Evolutionary conservation across 2,888 invertebrate genomes (phyloP), one percentile per base, ranked within the genome.

Genomic region (Gonocerus acuteangulatus): DNA sequence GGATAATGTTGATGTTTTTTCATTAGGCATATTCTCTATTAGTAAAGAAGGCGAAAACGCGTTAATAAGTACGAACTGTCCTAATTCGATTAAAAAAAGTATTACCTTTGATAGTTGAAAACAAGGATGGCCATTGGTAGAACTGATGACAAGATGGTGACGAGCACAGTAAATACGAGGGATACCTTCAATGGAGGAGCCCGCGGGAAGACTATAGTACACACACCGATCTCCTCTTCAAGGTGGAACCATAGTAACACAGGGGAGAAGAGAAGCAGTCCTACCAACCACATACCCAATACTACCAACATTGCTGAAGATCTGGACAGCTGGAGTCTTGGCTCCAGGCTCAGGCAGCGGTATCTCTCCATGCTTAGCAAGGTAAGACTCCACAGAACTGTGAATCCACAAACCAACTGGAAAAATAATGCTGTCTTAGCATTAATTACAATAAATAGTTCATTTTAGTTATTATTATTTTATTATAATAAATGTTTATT

Each of bases 351-450:
- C 58, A 80, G 76, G 71, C 80, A 81, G 18, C 78, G 73, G 68
- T 80, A 75, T 21, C 80, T 73, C 70, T 80, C 80, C 72, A 79
- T 77, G 65, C 79, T 79, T 72, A 81, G 80, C 58, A 79, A 72
- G 13, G 80, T 79, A 48, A 80, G 69, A 1, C 80, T 80, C 81
- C 81, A 81, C 27, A 80, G 73, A 7, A 81, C 73, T 23, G 80
- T 79, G 61, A 79, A 78, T 19, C 79, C 80, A 68, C 80, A 79
- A 11, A 80, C 79, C 63, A 80, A 78, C 81, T 80, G 73, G 39
- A 74, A 11, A 39, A 32, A n/a, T n/a, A n/a, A n/a, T n/a, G n/a
- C n/a, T n/a, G n/a, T n/a, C n/a, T n/a, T n/a, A n/a, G n/a, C n/a
- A n/a, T n/a, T n/a, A n/a, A n/a, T n/a, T n/a, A n/a, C n/a, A n/a